Percentiles rank a stretch among this genome's conserved stretches.
phyloP scores from a whole-genome alignment of 2,797 vertebrate genomes.

The Thaleichthys pacificus region DNA sequence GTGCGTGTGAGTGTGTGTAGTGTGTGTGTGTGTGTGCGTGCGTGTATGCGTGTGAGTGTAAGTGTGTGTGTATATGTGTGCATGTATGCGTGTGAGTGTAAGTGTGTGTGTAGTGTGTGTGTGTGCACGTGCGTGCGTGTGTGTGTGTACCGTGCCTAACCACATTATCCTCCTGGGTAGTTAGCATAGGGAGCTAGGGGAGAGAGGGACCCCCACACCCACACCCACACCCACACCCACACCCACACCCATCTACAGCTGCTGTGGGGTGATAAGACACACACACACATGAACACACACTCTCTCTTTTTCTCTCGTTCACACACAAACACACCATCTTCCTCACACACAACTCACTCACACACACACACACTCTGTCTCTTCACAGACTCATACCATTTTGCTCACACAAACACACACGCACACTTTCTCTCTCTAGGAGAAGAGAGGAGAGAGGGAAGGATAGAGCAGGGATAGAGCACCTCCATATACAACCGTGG shows the following conservation, averaged over 20 bases:
- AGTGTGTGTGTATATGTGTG: conserved; percentile 25
- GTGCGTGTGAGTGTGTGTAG: neutral
- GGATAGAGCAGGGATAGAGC: conserved; percentile 43
- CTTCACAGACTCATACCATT: too few relatives aligned
- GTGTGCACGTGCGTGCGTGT: conserved; percentile 18
- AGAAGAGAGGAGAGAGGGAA: conserved; percentile 30
- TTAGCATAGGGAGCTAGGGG: conserved; percentile 46
- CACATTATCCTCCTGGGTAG: conserved; percentile 41
- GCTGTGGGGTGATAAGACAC: conserved; percentile 66
- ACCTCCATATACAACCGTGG: conserved; percentile 33
- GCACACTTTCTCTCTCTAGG: neutral
- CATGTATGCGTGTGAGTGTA: neutral
- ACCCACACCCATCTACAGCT: conserved; percentile 59
- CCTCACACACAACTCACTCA: conserved; percentile 16
- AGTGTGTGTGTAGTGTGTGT: conserved; percentile 9
- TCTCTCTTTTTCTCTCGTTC: too few relatives aligned
- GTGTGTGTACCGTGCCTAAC: conserved; percentile 52
- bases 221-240: conserved; percentile 47
- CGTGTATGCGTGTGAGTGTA: conserved; percentile 10
- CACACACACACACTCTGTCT: too few relatives aligned
- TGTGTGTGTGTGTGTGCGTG: conserved; percentile 11
- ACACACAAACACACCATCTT: neutral
- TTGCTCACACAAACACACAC: neutral
- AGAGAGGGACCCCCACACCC: conserved; percentile 12
- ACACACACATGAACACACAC: conserved; percentile 16